Percentiles rank a stretch among this genome's conserved stretches.
These are phyloP conservation scores for Diorhabda sublineata DNA, from an alignment of 1,140 invertebrate genomes.

Conservation along the genomic window DNA sequence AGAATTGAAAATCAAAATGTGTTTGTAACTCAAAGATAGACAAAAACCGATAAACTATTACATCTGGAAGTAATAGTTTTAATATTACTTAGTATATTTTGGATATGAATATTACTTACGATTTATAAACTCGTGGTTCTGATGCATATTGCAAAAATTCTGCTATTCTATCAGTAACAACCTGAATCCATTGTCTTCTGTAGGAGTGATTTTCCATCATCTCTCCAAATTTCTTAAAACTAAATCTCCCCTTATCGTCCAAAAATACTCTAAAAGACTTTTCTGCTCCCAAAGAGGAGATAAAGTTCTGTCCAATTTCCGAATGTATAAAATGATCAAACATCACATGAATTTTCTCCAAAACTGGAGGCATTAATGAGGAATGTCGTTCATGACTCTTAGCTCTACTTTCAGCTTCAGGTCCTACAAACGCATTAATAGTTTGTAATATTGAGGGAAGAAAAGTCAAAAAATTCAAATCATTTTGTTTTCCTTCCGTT, in stretches of 20 bases:
- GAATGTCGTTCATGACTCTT: constrained; percentile 68
- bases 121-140: constrained; percentile 69
- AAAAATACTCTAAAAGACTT: constrained; percentile 58
- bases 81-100: not conserved
- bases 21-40: no score
- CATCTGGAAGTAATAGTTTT: no score
- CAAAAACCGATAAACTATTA: no score
- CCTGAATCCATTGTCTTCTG: constrained; percentile 71
- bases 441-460: constrained; percentile 27
- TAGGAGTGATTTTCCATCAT: constrained; percentile 73
- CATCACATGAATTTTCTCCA: constrained; percentile 68
- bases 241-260: constrained; percentile 62
- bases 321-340: constrained; percentile 77
- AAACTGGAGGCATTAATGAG: constrained; percentile 66
- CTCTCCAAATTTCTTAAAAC: constrained; percentile 66
- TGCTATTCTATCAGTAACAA: constrained; percentile 63
- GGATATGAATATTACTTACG: constrained; percentile 48
- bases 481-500: not conserved
- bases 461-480: constrained; percentile 22
- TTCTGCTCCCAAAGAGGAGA: constrained; percentile 66
- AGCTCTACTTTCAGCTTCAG: constrained; percentile 51
- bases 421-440: constrained; percentile 39
- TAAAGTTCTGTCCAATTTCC: constrained; percentile 66
- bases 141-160: constrained; percentile 69
- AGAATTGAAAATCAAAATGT: no score